Conservation (phyloP, 1,140 invertebrate species). For the Drosophila serrata region DNA sequence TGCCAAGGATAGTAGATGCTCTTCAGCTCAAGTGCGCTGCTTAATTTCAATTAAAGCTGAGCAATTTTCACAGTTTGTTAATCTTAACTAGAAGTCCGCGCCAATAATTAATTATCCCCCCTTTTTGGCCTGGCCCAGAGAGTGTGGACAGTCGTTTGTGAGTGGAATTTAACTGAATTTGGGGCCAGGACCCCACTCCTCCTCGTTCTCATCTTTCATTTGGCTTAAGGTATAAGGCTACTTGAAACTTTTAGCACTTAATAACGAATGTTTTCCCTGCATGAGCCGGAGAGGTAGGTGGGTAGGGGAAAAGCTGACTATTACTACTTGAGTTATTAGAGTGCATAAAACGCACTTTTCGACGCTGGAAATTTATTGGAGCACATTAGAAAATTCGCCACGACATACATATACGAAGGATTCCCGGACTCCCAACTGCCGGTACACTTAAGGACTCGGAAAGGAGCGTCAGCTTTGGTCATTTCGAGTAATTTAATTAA, state of each 20-base stretch:
- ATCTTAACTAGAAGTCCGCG: slow-evolving; percentile 67
- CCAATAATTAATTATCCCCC: slow-evolving; percentile 69
- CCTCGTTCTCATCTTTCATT: slow-evolving; percentile 47
- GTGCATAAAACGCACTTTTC: slow-evolving; percentile 66
- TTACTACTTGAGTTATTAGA: slow-evolving; percentile 52
- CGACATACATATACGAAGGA: slow-evolving; percentile 48
- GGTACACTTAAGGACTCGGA: slow-evolving; percentile 32
- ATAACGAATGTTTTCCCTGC: slow-evolving; percentile 51
- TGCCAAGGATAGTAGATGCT: background rate
- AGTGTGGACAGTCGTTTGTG: slow-evolving; percentile 29
- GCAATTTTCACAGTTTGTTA: slow-evolving; percentile 71
- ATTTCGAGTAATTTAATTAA: slow-evolving; percentile 62
- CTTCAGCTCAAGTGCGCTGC: slow-evolving; percentile 56
- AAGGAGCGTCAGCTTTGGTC: slow-evolving; percentile 20
- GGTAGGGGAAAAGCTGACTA: background rate
- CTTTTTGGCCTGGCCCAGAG: slow-evolving; percentile 16
- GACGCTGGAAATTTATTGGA: slow-evolving; percentile 55
- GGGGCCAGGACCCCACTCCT: background rate
- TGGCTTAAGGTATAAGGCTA: slow-evolving; percentile 54
- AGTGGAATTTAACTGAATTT: slow-evolving; percentile 3
- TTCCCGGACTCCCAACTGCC: background rate
- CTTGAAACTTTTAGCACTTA: slow-evolving; percentile 66
- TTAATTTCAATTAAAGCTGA: slow-evolving; percentile 70
- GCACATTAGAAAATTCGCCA: slow-evolving; percentile 62
- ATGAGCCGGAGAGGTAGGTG: slow-evolving; percentile 22